These are phyloP conservation scores for Melitaea cinxia DNA, from an alignment of 1,140 invertebrate genomes.

Conservation along the genomic window DNA sequence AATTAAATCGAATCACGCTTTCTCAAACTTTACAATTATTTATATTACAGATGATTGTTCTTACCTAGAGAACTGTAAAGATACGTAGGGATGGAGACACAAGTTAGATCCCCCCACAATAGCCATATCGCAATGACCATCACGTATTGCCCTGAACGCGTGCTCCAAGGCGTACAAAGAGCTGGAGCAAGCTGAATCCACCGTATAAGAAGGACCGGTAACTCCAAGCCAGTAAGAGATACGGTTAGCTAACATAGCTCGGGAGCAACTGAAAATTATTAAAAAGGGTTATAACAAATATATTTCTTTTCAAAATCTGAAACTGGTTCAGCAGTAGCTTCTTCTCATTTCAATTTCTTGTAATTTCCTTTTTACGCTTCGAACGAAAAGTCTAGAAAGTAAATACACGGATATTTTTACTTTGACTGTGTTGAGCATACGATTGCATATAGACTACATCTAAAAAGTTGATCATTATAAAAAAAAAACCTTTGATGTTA, in stretches of 20 bases:
- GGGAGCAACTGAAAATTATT: conserved; percentile 84
- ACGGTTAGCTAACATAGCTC: conserved; percentile 95
- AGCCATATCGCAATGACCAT: conserved; percentile 90
- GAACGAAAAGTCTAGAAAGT: too few species aligned
- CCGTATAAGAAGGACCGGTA: conserved; percentile 89
- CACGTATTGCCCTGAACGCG: conserved; percentile 89
- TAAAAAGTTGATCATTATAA: too few species aligned
- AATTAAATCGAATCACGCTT: too few species aligned
- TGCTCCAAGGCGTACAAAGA: conserved; percentile 92
- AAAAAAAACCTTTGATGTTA: too few species aligned
- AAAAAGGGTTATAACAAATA: neutral
- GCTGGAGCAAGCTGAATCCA: conserved; percentile 96
- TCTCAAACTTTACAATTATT: too few species aligned
- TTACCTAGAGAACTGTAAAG: conserved; percentile 90
- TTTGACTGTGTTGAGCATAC: too few species aligned
- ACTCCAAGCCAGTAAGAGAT: conserved; percentile 89
- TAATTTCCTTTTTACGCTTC: too few species aligned
- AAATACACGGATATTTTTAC: too few species aligned
- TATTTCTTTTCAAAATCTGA: too few species aligned
- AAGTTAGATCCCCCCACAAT: conserved; percentile 94
- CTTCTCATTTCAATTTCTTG: too few species aligned
- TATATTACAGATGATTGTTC: neutral
- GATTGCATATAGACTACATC: too few species aligned
- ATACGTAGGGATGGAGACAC: conserved; percentile 91
- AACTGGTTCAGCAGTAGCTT: too few species aligned